Evolutionary conservation across 2,888 invertebrate species (phyloP).

Genomic region (Cephalotes varians): DNA sequence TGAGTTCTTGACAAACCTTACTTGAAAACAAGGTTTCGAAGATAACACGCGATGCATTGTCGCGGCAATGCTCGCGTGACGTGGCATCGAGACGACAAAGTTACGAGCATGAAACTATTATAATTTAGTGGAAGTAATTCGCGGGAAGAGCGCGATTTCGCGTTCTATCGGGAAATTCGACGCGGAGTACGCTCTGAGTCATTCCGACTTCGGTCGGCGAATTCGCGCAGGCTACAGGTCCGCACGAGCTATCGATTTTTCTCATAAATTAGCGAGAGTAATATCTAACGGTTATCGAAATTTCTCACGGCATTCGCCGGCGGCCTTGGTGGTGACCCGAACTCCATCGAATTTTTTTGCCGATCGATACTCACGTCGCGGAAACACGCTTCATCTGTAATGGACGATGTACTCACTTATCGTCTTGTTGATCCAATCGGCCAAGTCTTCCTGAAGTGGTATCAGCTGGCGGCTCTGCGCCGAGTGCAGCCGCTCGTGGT

Average conservation of each 20-base stretch:
- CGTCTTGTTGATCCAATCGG: slow-evolving; percentile 95
- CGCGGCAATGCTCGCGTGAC: slow-evolving; percentile 13
- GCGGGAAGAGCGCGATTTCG: not conserved
- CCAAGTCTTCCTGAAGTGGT: slow-evolving; percentile 94
- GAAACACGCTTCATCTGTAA: not conserved
- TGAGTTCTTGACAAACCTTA: slow-evolving; percentile 22
- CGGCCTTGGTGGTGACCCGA: slow-evolving; percentile 19
- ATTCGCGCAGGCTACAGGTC: not conserved
- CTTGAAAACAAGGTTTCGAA: slow-evolving; percentile 10
- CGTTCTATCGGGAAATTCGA: not conserved
- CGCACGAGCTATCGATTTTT: slow-evolving; percentile 11
- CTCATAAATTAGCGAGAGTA: slow-evolving; percentile 29
- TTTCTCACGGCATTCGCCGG: slow-evolving; percentile 20
- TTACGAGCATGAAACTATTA: slow-evolving; percentile 13
- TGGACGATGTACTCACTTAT: slow-evolving; percentile 88
- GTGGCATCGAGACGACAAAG: slow-evolving; percentile 25
- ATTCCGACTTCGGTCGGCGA: not conserved
- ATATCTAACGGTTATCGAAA: slow-evolving; percentile 46
- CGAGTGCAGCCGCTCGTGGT: slow-evolving; percentile 91
- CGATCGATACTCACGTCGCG: slow-evolving; percentile 2
- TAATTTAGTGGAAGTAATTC: slow-evolving; percentile 2
- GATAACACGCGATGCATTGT: slow-evolving; percentile 40
- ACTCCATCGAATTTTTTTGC: not conserved
- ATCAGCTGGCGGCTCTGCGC: slow-evolving; percentile 93
- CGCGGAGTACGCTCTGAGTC: slow-evolving; percentile 1